Percentiles rank a stretch among this genome's conserved stretches.
Evolutionary conservation across 2,797 vertebrate species (phyloP).

Genomic region (Arctocebus calabarensis): DNA sequence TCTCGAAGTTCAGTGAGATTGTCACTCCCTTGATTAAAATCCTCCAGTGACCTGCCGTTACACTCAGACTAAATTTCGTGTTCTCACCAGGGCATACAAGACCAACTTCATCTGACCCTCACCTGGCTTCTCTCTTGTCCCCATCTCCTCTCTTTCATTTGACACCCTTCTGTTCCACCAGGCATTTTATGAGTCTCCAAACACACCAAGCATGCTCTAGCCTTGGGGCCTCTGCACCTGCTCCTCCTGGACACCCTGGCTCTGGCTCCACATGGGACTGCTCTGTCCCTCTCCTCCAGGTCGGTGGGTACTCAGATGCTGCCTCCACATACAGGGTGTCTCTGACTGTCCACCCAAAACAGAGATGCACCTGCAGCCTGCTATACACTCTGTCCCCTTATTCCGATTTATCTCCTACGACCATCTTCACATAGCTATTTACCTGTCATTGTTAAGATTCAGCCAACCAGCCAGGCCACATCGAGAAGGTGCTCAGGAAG

Average conservation of each 20-base stretch:
- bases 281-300: neutral
- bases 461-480: neutral
- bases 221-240: neutral
- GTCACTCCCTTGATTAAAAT: neutral
- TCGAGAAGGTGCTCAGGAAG: neutral
- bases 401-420: neutral
- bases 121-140: rapidly evolving
- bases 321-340: neutral
- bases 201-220: neutral
- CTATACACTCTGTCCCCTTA: too few relatives aligned
- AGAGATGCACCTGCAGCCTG: neutral
- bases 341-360: rapidly evolving
- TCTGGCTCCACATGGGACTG: rapidly evolving
- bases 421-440: neutral
- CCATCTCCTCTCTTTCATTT: neutral
- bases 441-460: neutral
- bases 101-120: neutral
- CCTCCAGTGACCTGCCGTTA: neutral
- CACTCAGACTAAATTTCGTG: neutral
- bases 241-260: neutral
- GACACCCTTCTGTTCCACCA: rapidly evolving
- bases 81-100: neutral
- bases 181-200: neutral
- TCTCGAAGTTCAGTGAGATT: neutral
- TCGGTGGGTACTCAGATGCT: neutral